These are phyloP conservation scores for Parazoanthus atlanticus DNA, from an alignment of 92 coral and sea anemone genomes.

Conservation along the genomic window DNA sequence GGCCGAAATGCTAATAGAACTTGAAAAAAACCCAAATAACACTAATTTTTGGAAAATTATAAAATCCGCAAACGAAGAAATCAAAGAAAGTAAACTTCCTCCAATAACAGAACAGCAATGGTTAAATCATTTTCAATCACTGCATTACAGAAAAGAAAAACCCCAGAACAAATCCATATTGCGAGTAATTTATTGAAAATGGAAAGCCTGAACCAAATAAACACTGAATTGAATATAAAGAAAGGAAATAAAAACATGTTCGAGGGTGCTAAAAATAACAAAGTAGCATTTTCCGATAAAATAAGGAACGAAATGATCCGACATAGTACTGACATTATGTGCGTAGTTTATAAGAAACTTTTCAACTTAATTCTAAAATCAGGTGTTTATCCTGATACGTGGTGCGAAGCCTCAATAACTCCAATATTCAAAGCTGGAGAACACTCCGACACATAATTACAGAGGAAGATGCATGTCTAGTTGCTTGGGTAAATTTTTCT, in stretches of 20 bases:
- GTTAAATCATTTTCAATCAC: slow-evolving; percentile 43
- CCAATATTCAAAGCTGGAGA: slow-evolving; percentile 58
- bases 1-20: slow-evolving; percentile 20
- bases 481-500: slow-evolving; percentile 40
- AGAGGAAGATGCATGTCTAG: no score
- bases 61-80: slow-evolving; percentile 51
- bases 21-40: slow-evolving; percentile 30
- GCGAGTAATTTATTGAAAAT: slow-evolving; percentile 1
- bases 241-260: slow-evolving; percentile 29
- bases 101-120: slow-evolving; percentile 47
- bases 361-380: slow-evolving; percentile 55
- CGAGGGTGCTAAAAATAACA: slow-evolving; percentile 51
- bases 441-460: neutral
- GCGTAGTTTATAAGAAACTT: slow-evolving; percentile 31
- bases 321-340: slow-evolving; percentile 35
- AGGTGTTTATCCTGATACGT: slow-evolving; percentile 49
- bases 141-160: slow-evolving; percentile 22
- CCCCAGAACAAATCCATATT: neutral
- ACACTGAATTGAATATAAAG: neutral
- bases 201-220: slow-evolving; percentile 4
- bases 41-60: slow-evolving; percentile 46
- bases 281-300: slow-evolving; percentile 53
- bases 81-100: slow-evolving; percentile 21
- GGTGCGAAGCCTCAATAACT: slow-evolving; percentile 44
- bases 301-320: slow-evolving; percentile 62